These are phyloP conservation scores for Sebastes schlegelii DNA, from an alignment of 2,113 vertebrate species.

Conservation along the genomic window DNA sequence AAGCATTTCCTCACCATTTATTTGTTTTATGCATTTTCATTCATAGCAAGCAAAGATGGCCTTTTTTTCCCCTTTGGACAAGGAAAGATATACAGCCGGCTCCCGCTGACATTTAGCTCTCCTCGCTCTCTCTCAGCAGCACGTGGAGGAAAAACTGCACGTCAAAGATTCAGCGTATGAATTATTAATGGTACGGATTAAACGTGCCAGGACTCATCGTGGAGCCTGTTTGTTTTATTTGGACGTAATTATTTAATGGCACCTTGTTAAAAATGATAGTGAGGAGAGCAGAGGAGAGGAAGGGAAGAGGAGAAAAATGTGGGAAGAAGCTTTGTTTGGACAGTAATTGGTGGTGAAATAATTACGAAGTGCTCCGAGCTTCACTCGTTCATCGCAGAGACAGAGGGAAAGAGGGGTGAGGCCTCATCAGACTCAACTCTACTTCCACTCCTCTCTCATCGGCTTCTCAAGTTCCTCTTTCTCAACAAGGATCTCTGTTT, in stretches of 20 bases:
- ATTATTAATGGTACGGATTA: constrained; percentile 79
- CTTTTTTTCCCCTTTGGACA: constrained; percentile 24
- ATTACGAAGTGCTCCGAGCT: constrained; percentile 61
- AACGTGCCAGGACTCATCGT: constrained; percentile 68
- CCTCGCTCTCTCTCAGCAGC: constrained; percentile 39
- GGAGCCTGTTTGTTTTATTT: constrained; percentile 79
- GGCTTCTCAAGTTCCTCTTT: constrained; percentile 28
- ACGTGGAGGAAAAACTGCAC: constrained; percentile 39
- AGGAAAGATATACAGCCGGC: constrained; percentile 47
- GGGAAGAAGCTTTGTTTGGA: constrained; percentile 61
- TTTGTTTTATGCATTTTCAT: constrained; percentile 54
- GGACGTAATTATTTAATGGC: constrained; percentile 78
- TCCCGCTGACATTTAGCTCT: constrained; percentile 76
- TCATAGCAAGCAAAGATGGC: constrained; percentile 14
- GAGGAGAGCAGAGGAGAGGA: constrained; percentile 29
- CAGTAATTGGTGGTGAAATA: constrained; percentile 70
- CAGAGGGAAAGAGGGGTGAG: constrained; percentile 14
- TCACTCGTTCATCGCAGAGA: constrained; percentile 35
- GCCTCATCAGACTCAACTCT: constrained; percentile 26
- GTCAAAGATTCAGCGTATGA: constrained; percentile 71
- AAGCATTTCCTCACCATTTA: constrained; percentile 35
- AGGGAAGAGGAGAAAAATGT: constrained; percentile 26
- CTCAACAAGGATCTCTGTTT: not conserved
- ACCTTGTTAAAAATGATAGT: constrained; percentile 73
- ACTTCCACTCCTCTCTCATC: constrained; percentile 20